A percentile compares a stretch with the other conserved stretches of the same genome.
Conservation (phyloP, 1,140 invertebrate species). For the Teleogryllus occipitalis region DNA sequence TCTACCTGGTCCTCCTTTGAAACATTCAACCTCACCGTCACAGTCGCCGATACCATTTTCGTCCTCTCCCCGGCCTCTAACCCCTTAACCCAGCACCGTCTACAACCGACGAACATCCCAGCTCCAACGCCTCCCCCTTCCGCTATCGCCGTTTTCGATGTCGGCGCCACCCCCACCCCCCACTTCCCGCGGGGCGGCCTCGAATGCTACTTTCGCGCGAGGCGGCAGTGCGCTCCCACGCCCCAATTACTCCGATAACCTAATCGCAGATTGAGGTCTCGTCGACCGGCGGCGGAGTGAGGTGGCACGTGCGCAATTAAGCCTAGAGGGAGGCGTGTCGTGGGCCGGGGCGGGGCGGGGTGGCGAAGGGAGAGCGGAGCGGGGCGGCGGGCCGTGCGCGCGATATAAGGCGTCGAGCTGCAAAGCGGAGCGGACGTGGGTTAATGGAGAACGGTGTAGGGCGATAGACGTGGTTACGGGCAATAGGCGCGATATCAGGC, state of each 20-base stretch:
- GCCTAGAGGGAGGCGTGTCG: too few relatives aligned
- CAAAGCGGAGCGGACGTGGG: too few relatives aligned
- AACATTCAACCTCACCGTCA: too few relatives aligned
- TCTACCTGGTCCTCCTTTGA: too few relatives aligned
- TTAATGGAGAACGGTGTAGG: too few relatives aligned
- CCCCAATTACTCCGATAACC: background rate
- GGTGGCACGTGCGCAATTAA: background rate
- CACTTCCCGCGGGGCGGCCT: background rate
- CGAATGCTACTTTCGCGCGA: background rate
- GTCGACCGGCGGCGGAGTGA: background rate
- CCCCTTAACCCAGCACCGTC: too few relatives aligned
- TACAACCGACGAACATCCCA: background rate
- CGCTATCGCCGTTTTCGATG: background rate
- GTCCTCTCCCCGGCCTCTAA: background rate
- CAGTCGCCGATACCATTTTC: too few relatives aligned
- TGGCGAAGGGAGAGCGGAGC: background rate
- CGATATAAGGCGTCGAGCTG: background rate
- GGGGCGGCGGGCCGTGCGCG: too few relatives aligned
- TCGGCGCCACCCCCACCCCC: background rate
- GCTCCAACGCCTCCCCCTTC: background rate
- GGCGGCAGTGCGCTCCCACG: too few relatives aligned
- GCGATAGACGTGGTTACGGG: too few relatives aligned
- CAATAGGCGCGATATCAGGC: too few relatives aligned
- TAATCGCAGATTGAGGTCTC: background rate
- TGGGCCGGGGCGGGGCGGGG: too few relatives aligned